These are phyloP conservation scores for Cairina moschata DNA, from an alignment of 2,113 vertebrate genomes.

Conservation along the genomic window DNA sequence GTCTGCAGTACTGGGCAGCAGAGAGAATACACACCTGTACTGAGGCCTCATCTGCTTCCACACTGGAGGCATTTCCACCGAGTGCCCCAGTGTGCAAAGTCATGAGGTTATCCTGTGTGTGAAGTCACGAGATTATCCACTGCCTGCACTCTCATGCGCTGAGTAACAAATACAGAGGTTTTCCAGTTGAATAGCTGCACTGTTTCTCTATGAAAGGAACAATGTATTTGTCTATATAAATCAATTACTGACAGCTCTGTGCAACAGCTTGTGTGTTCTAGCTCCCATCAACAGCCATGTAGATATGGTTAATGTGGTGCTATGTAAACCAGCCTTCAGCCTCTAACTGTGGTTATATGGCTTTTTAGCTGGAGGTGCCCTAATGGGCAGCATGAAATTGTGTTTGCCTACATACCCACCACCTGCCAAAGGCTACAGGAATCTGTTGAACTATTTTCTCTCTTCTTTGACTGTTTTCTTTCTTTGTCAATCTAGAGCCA, in stretches of 20 bases:
- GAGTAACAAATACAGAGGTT: not conserved
- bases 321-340: not conserved
- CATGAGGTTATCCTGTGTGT: not conserved
- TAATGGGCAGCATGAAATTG: not conserved
- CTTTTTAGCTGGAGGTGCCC: not conserved
- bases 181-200: not conserved
- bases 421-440: not conserved
- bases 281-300: not conserved
- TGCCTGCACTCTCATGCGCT: accelerated
- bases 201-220: not conserved
- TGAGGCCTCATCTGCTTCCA: not conserved
- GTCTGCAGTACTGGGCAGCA: not conserved
- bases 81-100: not conserved
- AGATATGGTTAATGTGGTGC: not conserved
- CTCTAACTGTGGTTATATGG: not conserved
- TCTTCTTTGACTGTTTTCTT: not conserved
- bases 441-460: not conserved
- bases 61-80: not conserved
- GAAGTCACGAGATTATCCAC: not conserved
- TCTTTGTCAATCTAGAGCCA: constrained; percentile 55
- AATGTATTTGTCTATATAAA: not conserved
- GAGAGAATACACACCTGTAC: not conserved
- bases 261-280: not conserved
- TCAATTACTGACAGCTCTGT: not conserved
- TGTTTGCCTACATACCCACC: not conserved